These are phyloP conservation scores for Sarcophaga subvicina DNA, from an alignment of 2,888 invertebrate genomes.

Conservation along the genomic window DNA sequence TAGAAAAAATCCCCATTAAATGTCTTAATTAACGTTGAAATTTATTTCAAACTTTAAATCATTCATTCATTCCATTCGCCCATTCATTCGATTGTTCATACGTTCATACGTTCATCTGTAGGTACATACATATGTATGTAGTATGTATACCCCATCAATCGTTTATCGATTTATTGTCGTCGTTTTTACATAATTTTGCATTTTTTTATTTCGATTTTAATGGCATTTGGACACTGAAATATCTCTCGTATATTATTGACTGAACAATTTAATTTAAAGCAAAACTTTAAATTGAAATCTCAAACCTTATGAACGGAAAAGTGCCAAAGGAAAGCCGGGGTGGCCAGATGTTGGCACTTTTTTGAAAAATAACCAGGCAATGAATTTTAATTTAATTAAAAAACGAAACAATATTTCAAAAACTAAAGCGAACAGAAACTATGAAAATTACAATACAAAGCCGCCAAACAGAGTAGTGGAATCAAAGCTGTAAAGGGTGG, in stretches of 20 bases:
- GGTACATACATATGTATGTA: no score
- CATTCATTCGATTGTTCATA: no score
- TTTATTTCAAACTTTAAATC: constrained; percentile 66
- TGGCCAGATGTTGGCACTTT: not conserved
- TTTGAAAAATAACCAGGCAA: constrained; percentile 67
- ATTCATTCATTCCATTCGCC: not conserved
- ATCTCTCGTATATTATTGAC: not conserved
- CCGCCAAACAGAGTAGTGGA: not conserved
- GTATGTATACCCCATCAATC: no score
- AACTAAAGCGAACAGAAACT: constrained; percentile 25
- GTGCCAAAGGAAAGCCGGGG: not conserved
- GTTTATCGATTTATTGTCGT: not conserved
- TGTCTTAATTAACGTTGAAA: constrained; percentile 68
- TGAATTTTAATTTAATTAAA: constrained; percentile 70
- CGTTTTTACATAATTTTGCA: constrained; percentile 68
- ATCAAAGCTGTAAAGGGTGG: not conserved
- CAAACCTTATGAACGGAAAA: no score
- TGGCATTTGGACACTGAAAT: constrained; percentile 7
- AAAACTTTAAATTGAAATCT: constrained; percentile 8
- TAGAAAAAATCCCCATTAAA: constrained; percentile 58
- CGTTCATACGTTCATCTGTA: no score
- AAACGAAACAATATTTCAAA: constrained; percentile 65
- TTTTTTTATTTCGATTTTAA: constrained; percentile 55
- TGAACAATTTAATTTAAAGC: constrained; percentile 37
- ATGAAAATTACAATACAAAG: not conserved